Base-by-base conservation (phyloP, 1,140 invertebrate species). In the Trichogramma pretiosum region DNA sequence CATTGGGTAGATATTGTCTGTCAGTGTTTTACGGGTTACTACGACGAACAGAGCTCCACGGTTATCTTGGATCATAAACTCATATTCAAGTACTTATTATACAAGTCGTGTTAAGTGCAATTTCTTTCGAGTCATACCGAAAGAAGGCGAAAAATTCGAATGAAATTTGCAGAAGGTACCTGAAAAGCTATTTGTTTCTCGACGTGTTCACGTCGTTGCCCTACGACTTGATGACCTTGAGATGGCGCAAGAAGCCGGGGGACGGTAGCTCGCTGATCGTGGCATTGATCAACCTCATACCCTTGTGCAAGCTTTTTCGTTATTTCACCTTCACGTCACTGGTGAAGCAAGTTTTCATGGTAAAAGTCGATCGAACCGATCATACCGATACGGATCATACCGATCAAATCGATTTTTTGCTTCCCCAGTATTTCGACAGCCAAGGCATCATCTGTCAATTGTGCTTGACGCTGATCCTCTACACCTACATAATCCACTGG, bases 191-290 rank as follows among this genome's bases (percentile, higher is more conserved):
- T 53, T 43, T 71, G 1, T 3, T 67, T 1, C 26, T 60, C 13
- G 68, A 71, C 35, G 22, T 65, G 13, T 1, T 68, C 3, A 62
- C 68, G 2, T 69, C 67, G 0, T 22, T 70, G 9, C 63, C 67
- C 5, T 71, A 67, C 48, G 65, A 70, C 49, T 44, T 56, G 19
- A 50, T 70, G 7, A 70, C 65, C 8, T 22, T 54, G n/a, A 21
- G 48, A 2, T 70, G 62, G 67, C 61, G 67, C 45, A 48, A 45
- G 35, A 16, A 56, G 9, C 63, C 65, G 1, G 63, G 61, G 21
- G 35, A 58, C 10, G 11, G 56, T 16, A 43, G 59, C 0, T 47
- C 46, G 19, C 16, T 59, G 10, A 3, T 58, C 0, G 32, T 67
- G 10, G 45, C 43, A 22, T 0, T 64, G 5, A 37, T 69, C 8